Evolutionary conservation across 2,888 invertebrate species (phyloP), one percentile per base, ranked within the genome.

Genomic region (Dromius quadrimaculatus): DNA sequence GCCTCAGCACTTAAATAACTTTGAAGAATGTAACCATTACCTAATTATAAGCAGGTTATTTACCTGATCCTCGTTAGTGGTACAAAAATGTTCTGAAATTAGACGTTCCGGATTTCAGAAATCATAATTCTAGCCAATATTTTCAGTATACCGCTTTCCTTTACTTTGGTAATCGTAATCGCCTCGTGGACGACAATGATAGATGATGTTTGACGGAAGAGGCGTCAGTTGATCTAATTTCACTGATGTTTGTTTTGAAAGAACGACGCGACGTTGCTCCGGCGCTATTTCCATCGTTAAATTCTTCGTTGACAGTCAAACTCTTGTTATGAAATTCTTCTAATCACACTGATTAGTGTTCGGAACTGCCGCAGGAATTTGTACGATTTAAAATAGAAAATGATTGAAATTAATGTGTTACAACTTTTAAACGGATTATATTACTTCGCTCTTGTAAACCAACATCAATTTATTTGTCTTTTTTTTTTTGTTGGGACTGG

Each of bases 21-120:
- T n/a, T 54, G 50, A 54, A 54, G 50, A 54, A 38, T 61, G 11
- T 41, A 59, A 59, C 59, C 59, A 47, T 50, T 65, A 65, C 34
- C 45, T 50, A 65, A 65, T 65, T 47, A 50, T 47, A 65, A 50
- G 36, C 50, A 65, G 65, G 65, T 65, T 65, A 45, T 65, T 50
- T 65, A 65, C 65, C 65, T 65, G 65, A 47, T 47, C 36, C 50
- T 20, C 47, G 50, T 50, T 65, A 65, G 65, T 65, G 36, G 65
- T 6, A 32, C 50, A 13, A 65, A 65, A 65, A 50, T 54, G 15
- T 8, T 28, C 50, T 34, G 19, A 50, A 65, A 50, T 65, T 65
- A 65, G 65, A 36, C 6, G 65, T 34, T 36, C 65, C 36, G 50
- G 47, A 65, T 65, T 65, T 32, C 47, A 13, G 50, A 50, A 36